Evolutionary conservation across 1,140 invertebrate species (phyloP), one percentile per base, ranked within the genome.

Genomic region (Venustaconcha ellipsiformis): DNA sequence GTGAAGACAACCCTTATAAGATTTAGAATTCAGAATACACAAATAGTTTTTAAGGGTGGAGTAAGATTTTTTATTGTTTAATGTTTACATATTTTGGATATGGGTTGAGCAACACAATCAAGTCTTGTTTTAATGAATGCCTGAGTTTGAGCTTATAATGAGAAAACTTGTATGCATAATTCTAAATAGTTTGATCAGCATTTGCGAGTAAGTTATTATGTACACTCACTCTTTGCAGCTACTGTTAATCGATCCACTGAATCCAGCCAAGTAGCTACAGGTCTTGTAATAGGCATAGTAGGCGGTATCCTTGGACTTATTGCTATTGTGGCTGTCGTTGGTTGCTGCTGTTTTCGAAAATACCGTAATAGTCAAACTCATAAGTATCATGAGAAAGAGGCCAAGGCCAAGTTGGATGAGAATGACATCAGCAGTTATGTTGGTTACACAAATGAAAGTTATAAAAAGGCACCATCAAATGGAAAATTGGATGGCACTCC

Each of bases 261-360:
- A 60, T 78, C 80, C 30, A 81, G 73, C 20, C 80, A 78, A 17
- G 60, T 79, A 5, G 76, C 64, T 20, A 72, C 79, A 11, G 80
- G 78, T 6, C 67, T 83, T n/a, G 70, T 83, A 13, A 74, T 79
- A 60, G 80, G 82, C 18, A 74, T 82, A 18, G 76, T 78, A 12
- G 76, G 76, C 20, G 75, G 70, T 23, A 64, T 82, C 15, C 76
- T 83, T 59, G 64, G 72, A 3, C 64, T 83, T 18, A 70, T 83
- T 26, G 59, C 82, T 57, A 67, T 83, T n/a, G 30, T 78, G 1
- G 63, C 74, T 56, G 70, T 81, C 63, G 37, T 80, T 26, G 74
- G 71, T 0, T 60, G 78, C 2, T 83, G 82, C 62, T 83, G 80
- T 62, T 83, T 78, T 68, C 66, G 74, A 14, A 78, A 78, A 63